A percentile compares a stretch with the other conserved stretches of the same genome.
These are phyloP conservation scores for Drosophila truncata DNA, from an alignment of 1,140 invertebrate genomes.

Conservation along the genomic window DNA sequence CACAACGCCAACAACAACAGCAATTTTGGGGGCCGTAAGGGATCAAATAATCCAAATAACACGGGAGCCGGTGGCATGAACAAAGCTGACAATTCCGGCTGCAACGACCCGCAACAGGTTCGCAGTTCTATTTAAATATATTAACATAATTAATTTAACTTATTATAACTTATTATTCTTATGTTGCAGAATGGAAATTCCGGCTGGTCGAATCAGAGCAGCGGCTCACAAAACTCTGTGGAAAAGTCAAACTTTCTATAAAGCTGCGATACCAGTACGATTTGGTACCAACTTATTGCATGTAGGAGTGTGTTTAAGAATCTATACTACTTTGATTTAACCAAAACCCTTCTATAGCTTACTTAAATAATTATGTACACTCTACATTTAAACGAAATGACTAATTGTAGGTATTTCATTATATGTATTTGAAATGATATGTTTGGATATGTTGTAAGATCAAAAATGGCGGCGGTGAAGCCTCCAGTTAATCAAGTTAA, in stretches of 20 bases:
- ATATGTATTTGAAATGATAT: conserved; percentile 24
- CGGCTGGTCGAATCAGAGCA: conserved; percentile 75
- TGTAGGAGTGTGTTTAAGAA: conserved; percentile 34
- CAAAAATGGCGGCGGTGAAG: conserved; percentile 12
- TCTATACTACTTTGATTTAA: conserved; percentile 49
- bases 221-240: conserved; percentile 71
- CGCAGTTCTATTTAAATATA: not conserved
- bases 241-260: conserved; percentile 77
- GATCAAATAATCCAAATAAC: conserved; percentile 69
- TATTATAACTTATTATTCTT: not conserved
- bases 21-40: conserved; percentile 65
- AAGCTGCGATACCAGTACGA: conserved; percentile 24
- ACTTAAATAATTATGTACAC: conserved; percentile 52
- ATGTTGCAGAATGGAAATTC: conserved; percentile 62
- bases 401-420: conserved; percentile 29
- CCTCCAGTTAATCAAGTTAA: not conserved
- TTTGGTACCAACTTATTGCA: conserved; percentile 32
- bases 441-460: conserved; percentile 39
- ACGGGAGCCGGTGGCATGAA: conserved; percentile 52
- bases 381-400: conserved; percentile 4
- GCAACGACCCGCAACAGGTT: conserved; percentile 67
- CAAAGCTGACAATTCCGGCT: conserved; percentile 60
- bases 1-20: conserved; percentile 63
- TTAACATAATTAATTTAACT: too few relatives aligned
- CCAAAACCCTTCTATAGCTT: conserved; percentile 54